Base-by-base conservation (phyloP, 2,113 vertebrate genomes). In the Ageneiosus marmoratus region DNA sequence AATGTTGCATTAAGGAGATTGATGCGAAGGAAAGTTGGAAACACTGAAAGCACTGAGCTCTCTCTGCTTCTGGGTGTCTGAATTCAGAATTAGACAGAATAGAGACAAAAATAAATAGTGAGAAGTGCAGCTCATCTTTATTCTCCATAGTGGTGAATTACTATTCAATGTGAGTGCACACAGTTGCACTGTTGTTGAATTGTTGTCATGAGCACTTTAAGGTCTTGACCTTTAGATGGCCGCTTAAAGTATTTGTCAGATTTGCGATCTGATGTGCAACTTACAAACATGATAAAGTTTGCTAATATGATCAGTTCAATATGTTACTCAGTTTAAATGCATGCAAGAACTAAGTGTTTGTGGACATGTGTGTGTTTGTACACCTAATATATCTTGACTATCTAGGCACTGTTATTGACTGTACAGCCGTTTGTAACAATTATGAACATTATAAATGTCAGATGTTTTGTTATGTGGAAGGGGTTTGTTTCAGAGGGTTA, bases 151-250 rank as follows among this genome's bases (percentile, higher is more conserved):
- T 56, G 56, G 27, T 37, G 34, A 13, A 48, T 4, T 63, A 44
- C 22, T 44, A 73, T 74, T 79, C 0, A 53, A 46, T 73, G 55
- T 51, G 56, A 79, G 50, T 27, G 63, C 53, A 67, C n/a, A 67
- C 24, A 56, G 2, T 44, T 65, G 13, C 50, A 41, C 32, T 22
- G 69, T 24, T 48, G n/a, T 15, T 83, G 60, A 70, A 41, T 44
- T n/a, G 22, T n/a, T 72, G 32, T 83, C 73, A 69, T 69, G 48
- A 83, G 82, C 82, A 69, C 74, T 83, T 83, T 77, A 83, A 32
- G 12, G 41, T 77, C 34, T 27, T 77, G 74, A 60, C 6, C 13
- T 53, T 53, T 37, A 69, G 29, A 60, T 22, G 55, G 5, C 53
- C 4, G 24, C 13, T 73, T 27, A 50, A 58, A 67, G 44, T 67